phyloP scores from a whole-genome alignment of 1,140 invertebrate genomes.

The Drosophila truncata region DNA sequence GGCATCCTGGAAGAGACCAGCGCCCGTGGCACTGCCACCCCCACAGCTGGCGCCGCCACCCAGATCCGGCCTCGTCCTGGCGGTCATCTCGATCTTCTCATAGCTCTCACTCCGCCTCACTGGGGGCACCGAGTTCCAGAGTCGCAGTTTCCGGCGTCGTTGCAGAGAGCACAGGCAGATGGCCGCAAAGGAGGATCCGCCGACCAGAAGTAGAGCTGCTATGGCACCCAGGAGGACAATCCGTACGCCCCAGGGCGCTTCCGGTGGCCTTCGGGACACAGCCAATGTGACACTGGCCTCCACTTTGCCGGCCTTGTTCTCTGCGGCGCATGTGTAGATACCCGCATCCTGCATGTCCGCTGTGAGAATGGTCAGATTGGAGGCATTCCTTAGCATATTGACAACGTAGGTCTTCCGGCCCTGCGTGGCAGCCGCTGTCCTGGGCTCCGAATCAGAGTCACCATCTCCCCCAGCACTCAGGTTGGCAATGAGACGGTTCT shows the following conservation, averaged over 20 bases:
- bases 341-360: slow-evolving; percentile 90
- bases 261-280: slow-evolving; percentile 86
- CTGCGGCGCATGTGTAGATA: slow-evolving; percentile 90
- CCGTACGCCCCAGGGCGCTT: slow-evolving; percentile 86
- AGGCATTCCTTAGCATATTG: slow-evolving; percentile 86
- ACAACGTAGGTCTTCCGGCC: slow-evolving; percentile 86
- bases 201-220: slow-evolving; percentile 87
- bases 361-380: slow-evolving; percentile 90
- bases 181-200: slow-evolving; percentile 88
- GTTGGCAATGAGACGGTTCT: slow-evolving; percentile 82
- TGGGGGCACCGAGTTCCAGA: slow-evolving; percentile 81
- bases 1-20: slow-evolving; percentile 66
- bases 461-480: slow-evolving; percentile 66
- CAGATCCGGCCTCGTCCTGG: slow-evolving; percentile 72
- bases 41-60: slow-evolving; percentile 86
- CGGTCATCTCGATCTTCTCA: slow-evolving; percentile 91
- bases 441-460: slow-evolving; percentile 51
- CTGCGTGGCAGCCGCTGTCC: slow-evolving; percentile 78
- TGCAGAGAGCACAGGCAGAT: slow-evolving; percentile 87
- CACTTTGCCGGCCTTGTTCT: slow-evolving; percentile 91
- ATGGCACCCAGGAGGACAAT: slow-evolving; percentile 87
- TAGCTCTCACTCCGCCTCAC: slow-evolving; percentile 88
- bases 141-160: slow-evolving; percentile 79
- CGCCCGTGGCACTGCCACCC: slow-evolving; percentile 70
- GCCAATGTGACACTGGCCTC: slow-evolving; percentile 90